These are phyloP conservation scores for Ophiothrix spiculata DNA, from an alignment of 35 echinoderm and acorn worm species.

Conservation along the genomic window DNA sequence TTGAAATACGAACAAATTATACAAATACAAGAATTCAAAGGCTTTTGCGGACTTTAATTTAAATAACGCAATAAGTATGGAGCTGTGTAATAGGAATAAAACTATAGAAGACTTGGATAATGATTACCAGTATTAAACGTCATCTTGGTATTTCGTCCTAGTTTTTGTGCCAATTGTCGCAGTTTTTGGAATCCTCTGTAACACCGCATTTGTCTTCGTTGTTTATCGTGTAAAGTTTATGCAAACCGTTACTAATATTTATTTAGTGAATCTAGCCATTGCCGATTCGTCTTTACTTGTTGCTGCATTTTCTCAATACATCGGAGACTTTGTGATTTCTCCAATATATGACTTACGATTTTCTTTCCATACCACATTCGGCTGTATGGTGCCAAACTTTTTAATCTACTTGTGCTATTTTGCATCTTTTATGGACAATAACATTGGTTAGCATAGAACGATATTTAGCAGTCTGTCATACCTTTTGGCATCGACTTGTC, in stretches of 20 bases:
- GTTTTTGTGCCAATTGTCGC: not conserved
- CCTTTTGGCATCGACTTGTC: not conserved
- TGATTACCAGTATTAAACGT: not conserved
- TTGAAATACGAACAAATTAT: no score
- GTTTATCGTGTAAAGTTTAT: not conserved
- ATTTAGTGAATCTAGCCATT: not conserved
- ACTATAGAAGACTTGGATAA: not conserved
- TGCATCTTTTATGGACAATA: not conserved
- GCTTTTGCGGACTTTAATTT: no score
- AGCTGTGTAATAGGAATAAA: not conserved
- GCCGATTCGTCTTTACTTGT: conserved; percentile 1
- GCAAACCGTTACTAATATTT: not conserved
- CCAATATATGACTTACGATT: not conserved
- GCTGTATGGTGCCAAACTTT: not conserved
- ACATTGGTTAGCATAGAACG: not conserved
- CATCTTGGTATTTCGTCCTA: not conserved
- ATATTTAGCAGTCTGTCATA: not conserved
- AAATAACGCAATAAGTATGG: no score
- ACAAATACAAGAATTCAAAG: no score
- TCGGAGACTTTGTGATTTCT: not conserved
- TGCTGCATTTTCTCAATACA: not conserved
- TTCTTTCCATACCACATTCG: not conserved
- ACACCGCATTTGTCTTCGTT: not conserved
- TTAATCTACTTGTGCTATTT: not conserved
- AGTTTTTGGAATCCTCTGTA: not conserved